A percentile compares a stretch with the other conserved stretches of the same genome.
Evolutionary conservation across 2,113 vertebrate species (phyloP).

Genomic region (Coturnix japonica): DNA sequence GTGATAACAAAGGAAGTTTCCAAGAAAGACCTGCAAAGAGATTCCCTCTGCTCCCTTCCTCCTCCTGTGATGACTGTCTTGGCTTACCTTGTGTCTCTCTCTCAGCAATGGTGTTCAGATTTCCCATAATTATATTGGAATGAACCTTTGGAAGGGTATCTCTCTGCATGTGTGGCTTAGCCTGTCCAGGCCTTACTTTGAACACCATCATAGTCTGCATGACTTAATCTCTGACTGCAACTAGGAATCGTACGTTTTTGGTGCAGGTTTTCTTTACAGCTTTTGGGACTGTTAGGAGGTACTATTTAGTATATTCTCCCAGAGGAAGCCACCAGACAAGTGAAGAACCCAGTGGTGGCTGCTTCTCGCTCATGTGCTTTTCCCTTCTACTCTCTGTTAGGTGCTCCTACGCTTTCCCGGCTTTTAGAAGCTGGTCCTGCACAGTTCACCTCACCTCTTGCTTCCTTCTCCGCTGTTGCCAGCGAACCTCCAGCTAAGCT

Average conservation of each 20-base stretch:
- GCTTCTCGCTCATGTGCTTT: conserved; percentile 75
- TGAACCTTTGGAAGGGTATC: conserved; percentile 19
- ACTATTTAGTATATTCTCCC: not conserved
- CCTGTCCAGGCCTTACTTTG: not conserved
- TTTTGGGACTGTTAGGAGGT: not conserved
- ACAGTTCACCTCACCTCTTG: conserved; percentile 90
- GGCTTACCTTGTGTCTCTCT: conserved; percentile 18
- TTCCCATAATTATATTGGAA: not conserved
- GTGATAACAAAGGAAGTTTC: not conserved
- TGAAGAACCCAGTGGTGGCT: conserved; percentile 55
- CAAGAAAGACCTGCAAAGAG: conserved; percentile 7
- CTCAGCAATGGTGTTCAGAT: conserved; percentile 12
- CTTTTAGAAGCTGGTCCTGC: conserved; percentile 94
- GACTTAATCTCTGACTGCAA: not conserved
- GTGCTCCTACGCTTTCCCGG: conserved; percentile 96
- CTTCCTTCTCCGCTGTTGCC: conserved; percentile 89
- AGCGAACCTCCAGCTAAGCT: conserved; percentile 86
- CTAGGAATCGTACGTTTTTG: not conserved
- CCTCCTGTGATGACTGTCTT: conserved; percentile 8
- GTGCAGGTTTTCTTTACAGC: not conserved
- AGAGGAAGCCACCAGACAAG: not conserved
- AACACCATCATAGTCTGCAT: not conserved
- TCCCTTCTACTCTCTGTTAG: conserved; percentile 84
- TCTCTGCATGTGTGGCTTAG: conserved; percentile 42
- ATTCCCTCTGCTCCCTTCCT: not conserved